A percentile compares a stretch with the other conserved stretches of the same genome.
These are phyloP conservation scores for Harmothoe impar DNA, from an alignment of 2,888 invertebrate species.

Conservation along the genomic window DNA sequence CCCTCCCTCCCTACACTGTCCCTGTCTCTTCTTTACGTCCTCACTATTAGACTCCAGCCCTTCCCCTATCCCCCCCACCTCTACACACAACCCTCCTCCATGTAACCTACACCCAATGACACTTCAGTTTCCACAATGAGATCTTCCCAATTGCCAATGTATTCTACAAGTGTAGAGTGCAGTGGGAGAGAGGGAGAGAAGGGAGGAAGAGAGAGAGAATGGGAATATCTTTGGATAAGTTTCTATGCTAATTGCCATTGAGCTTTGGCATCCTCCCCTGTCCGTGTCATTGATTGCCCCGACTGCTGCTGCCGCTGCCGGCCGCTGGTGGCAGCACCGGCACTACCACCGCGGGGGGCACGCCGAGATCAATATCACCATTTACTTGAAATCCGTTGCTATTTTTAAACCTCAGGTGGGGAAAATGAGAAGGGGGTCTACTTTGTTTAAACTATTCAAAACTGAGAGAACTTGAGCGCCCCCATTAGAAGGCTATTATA, in stretches of 20 bases:
- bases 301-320: background rate
- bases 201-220: background rate
- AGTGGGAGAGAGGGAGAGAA: background rate
- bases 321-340: constrained; percentile 16
- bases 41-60: too few species aligned
- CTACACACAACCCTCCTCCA: too few species aligned
- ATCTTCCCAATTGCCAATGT: background rate
- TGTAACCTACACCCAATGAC: too few species aligned
- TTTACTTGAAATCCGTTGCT: constrained; percentile 36
- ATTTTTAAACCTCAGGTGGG: background rate
- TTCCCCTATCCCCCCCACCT: too few species aligned
- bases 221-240: background rate
- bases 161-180: too few species aligned
- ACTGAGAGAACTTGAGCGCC: background rate
- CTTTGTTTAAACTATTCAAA: background rate
- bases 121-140: too few species aligned
- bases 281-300: background rate
- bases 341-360: background rate
- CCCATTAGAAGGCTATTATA: too few species aligned
- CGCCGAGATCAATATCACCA: background rate
- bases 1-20: too few species aligned
- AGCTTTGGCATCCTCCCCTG: background rate
- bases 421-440: background rate
- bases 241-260: constrained; percentile 21
- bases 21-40: too few species aligned